Base-by-base conservation (phyloP, 2,113 vertebrate genomes). In the Ceyx cyanopectus region DNA sequence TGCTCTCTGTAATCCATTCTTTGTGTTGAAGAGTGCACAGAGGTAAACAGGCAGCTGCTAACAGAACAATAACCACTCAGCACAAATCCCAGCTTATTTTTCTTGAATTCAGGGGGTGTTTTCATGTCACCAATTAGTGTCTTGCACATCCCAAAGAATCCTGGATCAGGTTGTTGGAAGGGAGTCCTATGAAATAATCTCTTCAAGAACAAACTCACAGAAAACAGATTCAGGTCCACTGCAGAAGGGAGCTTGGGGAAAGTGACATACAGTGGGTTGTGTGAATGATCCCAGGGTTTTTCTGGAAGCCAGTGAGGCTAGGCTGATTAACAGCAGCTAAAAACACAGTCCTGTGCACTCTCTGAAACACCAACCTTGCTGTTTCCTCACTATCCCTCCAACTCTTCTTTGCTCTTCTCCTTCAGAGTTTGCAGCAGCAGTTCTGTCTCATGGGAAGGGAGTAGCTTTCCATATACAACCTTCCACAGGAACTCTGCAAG, bases 381-480 rank as follows among this genome's bases (percentile, higher is more conserved):
- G 18, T 81, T 89, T 77, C 48, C 72, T 93, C 37, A 27, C n/a
- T 70, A 58, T 40, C 60, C 16, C 50, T 41, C 12, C 62, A 84
- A 48, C 74, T 9, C 7, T 83, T 67, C 50, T 87, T 73, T 92
- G 74, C 65, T 89, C 6, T 85, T 68, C 37, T 90, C 18, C 87
- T 73, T 41, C 91, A 99, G 99, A 97, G 23, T 98, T 98, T 90
- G 97, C 97, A 85, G 97, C 94, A 48, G 89, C 92, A 5, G 82
- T 99, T 85, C 84, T 99, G 82, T 97, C 98, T 63, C 94, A 98
- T 2, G 98, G 98, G 63, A 99, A 98, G 96, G 99, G 99, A 66
- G 98, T 97, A 6, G 98, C 98, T 21, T 99, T 99, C 91, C 94
- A 96, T 22, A 74, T 98, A 29, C 92, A 96, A 7, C 96, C 98